Conservation (phyloP, 2,888 invertebrate genomes). For the Lycophotia porphyrea region DNA sequence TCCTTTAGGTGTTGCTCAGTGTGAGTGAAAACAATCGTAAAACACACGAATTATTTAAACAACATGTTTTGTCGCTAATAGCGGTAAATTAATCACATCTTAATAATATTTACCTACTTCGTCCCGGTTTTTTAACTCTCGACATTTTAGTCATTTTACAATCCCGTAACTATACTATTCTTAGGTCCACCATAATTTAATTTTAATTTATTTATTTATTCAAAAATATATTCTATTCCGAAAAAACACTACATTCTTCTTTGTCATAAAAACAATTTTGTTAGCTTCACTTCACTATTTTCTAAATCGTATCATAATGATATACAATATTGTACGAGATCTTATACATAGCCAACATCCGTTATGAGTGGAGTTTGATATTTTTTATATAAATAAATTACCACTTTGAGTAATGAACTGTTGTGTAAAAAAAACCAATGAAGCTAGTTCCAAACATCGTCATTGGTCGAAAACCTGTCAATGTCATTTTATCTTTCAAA, state of each 20-base stretch:
- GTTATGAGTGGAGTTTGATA: conserved; percentile 23
- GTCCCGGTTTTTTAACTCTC: conserved; percentile 20
- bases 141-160: conserved; percentile 42
- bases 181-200: conserved; percentile 27
- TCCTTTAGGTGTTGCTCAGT: neutral
- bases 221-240: conserved; percentile 17
- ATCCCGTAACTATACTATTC: conserved; percentile 24
- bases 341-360: conserved; percentile 50
- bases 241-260: conserved; percentile 9
- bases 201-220: conserved; percentile 1
- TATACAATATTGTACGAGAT: conserved; percentile 61
- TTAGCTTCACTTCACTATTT: conserved; percentile 22
- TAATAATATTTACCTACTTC: conserved; percentile 1
- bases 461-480: neutral
- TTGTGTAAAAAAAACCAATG: neutral
- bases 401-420: neutral
- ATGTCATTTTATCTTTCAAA: neutral
- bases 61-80: conserved; percentile 9
- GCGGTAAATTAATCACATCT: conserved; percentile 5
- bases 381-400: conserved; percentile 50
- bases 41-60: conserved; percentile 7
- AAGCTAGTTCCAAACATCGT: neutral
- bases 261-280: conserved; percentile 25
- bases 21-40: neutral
- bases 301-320: conserved; percentile 43